Base-by-base conservation (phyloP, 1,140 invertebrate species). In the Halesus radiatus region DNA sequence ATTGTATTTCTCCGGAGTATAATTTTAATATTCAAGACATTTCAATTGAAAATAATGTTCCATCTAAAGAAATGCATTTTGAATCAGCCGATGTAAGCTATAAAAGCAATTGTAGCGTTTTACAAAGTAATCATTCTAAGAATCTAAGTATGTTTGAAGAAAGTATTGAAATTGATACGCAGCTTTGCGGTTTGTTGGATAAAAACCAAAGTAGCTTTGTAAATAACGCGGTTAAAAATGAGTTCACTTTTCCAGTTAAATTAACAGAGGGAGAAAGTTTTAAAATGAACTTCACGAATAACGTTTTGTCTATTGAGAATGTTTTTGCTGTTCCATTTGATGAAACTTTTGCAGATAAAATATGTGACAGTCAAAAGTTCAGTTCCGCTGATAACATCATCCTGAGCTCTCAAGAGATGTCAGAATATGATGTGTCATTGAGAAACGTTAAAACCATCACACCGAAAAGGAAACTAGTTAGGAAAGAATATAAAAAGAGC, bases 141-240 rank as follows among this genome's bases (percentile, higher is more conserved):
- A 87, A 85, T 85, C 85, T 86, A 16, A 88, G 85, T 84, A 86
- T 92, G 37, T 90, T 92, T 83, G 90, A 92, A 84, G 91, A 91
- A 72, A 87, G 85, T 78, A 85, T 89, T 29, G 84, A 85, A 75
- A 54, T 87, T 72, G 85, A 89, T 84, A 84, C 84, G 56, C 84
- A 86, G 80, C 84, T 87, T 72, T 85, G 84, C 76, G 86, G 72
- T n/a, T 60, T 37, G 23, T 18, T 75, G 23, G 66, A 62, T 7
- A 84, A 78, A 29, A 82, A 64, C 75, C 56, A 53, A 77, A 83
- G 50, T 26, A 26, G 4, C 18, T 16, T 76, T 13, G 68, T 66
- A 32, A 76, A 37, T 64, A 80, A 84, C 16, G n/a, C 8, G n/a
- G n/a, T 29, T 7, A 6, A 66, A 3, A 22, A 72, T 20, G 68